Evolutionary conservation across 1,140 invertebrate species (phyloP).

Genomic region (Diorhabda sublineata): DNA sequence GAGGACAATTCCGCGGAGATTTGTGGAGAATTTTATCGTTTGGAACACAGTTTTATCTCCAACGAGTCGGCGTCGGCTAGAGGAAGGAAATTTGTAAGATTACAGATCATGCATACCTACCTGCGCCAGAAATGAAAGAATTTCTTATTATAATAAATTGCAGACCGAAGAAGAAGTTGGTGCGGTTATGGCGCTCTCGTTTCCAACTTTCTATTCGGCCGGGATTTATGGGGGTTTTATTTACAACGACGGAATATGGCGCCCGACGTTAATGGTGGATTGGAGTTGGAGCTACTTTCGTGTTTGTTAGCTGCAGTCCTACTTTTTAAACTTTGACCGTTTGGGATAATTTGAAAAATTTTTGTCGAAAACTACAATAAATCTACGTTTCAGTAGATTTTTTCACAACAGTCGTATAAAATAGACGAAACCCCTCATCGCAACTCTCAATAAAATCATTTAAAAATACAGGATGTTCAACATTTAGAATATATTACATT

Average conservation of each 20-base stretch:
- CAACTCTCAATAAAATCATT: no score
- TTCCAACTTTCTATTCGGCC: slow-evolving; percentile 4
- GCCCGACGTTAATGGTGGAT: background rate
- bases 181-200: slow-evolving; percentile 14
- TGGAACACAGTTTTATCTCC: slow-evolving; percentile 38
- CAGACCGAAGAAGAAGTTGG: background rate
- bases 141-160: slow-evolving; percentile 26
- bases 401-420: no score
- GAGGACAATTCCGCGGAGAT: slow-evolving; percentile 36
- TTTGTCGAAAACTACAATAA: no score
- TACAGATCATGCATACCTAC: slow-evolving; percentile 39
- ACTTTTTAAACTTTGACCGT: slow-evolving; percentile 1
- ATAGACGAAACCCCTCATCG: no score
- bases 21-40: slow-evolving; percentile 40
- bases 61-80: slow-evolving; percentile 4
- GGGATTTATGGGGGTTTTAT: slow-evolving; percentile 19
- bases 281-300: no score
- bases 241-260: slow-evolving; percentile 6
- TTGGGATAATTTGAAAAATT: background rate
- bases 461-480: no score
- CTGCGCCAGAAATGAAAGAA: slow-evolving; percentile 33
- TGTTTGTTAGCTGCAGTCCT: background rate
- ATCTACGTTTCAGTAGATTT: no score
- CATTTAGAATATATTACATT: no score
- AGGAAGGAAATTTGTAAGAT: slow-evolving; percentile 41